Conservation (phyloP, 2,113 vertebrate genomes). For the Melanotaenia duboulayi region DNA sequence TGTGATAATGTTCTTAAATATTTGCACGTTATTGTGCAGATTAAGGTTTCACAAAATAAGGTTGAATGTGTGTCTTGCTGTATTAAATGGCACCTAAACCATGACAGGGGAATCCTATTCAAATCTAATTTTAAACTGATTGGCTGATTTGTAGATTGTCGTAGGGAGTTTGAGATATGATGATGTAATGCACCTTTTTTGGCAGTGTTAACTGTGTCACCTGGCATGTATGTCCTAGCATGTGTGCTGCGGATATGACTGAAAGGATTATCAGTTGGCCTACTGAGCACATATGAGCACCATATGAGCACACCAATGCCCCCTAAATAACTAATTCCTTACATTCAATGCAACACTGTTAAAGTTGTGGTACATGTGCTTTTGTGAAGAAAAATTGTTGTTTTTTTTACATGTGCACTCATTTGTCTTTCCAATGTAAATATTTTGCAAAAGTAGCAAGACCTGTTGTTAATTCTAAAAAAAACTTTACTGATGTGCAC, state of each 20-base stretch:
- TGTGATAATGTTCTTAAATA: background rate
- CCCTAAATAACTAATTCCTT: slow-evolving; percentile 3
- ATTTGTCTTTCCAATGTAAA: slow-evolving; percentile 5
- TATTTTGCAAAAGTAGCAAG: background rate
- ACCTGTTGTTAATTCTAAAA: background rate
- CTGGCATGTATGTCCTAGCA: slow-evolving; percentile 55
- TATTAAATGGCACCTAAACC: background rate
- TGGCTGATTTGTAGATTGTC: slow-evolving; percentile 1
- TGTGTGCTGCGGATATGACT: slow-evolving; percentile 71
- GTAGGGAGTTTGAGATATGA: slow-evolving; percentile 23
- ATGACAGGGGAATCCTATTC: slow-evolving; percentile 12
- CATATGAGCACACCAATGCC: slow-evolving; percentile 54
- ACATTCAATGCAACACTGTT: slow-evolving; percentile 36
- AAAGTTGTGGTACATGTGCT: background rate
- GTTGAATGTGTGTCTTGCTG: background rate
- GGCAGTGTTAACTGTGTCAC: slow-evolving; percentile 47
- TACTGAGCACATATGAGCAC: slow-evolving; percentile 47
- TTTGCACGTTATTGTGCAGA: background rate
- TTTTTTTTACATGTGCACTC: background rate
- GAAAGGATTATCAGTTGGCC: slow-evolving; percentile 70
- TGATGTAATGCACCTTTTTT: slow-evolving; percentile 46
- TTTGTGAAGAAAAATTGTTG: background rate
- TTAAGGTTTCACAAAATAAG: background rate
- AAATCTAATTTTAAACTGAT: background rate
- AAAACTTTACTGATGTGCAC: slow-evolving; percentile 6